These are phyloP conservation scores for Branchipolynoe longqiensis DNA, from an alignment of 2,888 invertebrate genomes.

Conservation along the genomic window DNA sequence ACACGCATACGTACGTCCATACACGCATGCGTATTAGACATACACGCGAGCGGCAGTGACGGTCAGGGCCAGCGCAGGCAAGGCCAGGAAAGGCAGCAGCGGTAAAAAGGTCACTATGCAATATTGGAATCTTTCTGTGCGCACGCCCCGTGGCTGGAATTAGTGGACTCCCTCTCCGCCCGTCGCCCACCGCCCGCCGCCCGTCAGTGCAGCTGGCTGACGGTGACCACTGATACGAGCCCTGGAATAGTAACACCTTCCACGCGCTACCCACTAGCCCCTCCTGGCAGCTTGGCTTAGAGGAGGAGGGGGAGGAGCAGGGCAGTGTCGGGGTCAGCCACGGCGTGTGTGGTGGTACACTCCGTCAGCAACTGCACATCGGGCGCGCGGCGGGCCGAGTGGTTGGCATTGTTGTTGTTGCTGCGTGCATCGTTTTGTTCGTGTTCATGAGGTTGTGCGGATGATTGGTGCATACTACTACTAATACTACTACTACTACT, in stretches of 20 bases:
- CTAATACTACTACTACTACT: too few species aligned
- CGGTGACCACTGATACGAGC: neutral
- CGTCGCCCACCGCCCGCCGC: neutral
- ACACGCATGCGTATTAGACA: neutral
- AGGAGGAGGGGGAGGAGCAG: neutral
- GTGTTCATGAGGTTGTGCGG: too few species aligned
- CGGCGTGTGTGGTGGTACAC: neutral
- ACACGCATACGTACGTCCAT: neutral
- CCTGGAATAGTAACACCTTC: conserved; percentile 8
- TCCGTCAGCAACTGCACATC: too few species aligned
- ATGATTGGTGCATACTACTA: too few species aligned
- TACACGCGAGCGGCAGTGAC: neutral
- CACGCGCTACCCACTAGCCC: neutral
- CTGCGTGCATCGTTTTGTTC: too few species aligned
- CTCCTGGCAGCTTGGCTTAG: neutral
- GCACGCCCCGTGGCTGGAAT: neutral
- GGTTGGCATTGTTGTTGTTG: too few species aligned
- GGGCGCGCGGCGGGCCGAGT: too few species aligned
- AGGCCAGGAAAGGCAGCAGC: neutral
- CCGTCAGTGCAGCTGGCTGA: neutral
- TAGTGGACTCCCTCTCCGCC: conserved; percentile 21
- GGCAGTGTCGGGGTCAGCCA: neutral
- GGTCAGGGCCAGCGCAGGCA: neutral
- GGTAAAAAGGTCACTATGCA: conserved; percentile 35
- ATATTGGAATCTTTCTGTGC: conserved; percentile 19